Conservation (phyloP, 64 coral and sea anemone genomes). For the Porites australiensis region DNA sequence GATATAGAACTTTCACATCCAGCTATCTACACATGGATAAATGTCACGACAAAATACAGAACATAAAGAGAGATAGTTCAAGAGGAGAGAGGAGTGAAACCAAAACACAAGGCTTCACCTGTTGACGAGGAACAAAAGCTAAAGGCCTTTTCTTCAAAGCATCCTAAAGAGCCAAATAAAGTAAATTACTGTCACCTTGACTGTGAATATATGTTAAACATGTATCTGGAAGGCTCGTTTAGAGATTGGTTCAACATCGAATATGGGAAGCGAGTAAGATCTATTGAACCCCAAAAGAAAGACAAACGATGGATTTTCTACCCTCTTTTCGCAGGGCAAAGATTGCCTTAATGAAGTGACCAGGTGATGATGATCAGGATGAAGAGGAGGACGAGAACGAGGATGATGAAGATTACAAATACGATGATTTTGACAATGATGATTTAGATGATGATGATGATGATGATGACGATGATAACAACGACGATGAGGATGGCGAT, state of each 20-base stretch:
- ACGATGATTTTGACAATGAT: too few species aligned
- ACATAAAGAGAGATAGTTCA: background rate
- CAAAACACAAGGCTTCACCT: background rate
- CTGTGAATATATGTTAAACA: constrained; percentile 17
- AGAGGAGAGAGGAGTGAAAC: background rate
- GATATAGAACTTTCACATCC: too few species aligned
- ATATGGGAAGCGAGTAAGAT: background rate
- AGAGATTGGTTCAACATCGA: background rate
- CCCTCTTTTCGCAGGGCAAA: constrained; percentile 23
- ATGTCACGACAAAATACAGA: too few species aligned
- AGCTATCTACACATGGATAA: too few species aligned
- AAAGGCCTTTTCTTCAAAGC: background rate
- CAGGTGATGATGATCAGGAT: background rate
- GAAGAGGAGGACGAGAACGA: too few species aligned
- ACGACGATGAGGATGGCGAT: too few species aligned
- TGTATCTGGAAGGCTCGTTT: background rate
- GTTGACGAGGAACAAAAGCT: background rate
- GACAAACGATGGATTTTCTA: constrained; percentile 28
- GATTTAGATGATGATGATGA: too few species aligned
- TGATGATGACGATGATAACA: too few species aligned
- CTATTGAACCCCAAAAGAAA: background rate
- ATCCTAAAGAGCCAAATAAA: background rate
- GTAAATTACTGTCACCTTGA: background rate
- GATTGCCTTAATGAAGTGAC: constrained; percentile 33
- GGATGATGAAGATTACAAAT: too few species aligned